Evolutionary conservation across 2,113 vertebrate genomes (phyloP).

Genomic region (Hippocampus zosterae): DNA sequence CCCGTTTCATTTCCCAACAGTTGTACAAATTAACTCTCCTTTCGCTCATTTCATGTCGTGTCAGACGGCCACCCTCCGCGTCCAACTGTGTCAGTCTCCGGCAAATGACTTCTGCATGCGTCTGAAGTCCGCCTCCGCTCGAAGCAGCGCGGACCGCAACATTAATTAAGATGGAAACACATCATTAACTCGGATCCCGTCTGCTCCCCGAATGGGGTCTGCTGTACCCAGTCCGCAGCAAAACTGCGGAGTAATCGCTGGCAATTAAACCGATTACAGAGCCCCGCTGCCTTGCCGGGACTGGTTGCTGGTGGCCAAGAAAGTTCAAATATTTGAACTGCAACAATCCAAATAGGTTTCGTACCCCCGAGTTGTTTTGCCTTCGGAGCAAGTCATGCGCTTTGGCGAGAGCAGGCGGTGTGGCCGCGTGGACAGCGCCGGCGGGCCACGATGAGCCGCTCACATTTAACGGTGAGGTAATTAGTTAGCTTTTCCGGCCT

Average conservation of each 20-base stretch:
- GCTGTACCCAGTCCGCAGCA: conserved; percentile 68
- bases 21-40: conserved; percentile 28
- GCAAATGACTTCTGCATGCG: conserved; percentile 67
- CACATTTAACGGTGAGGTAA: conserved; percentile 63
- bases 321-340: conserved; percentile 85
- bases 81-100: conserved; percentile 50
- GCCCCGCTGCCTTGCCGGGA: conserved; percentile 71
- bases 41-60: conserved; percentile 30
- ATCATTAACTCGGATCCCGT: conserved; percentile 70
- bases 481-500: conserved; percentile 74
- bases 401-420: conserved; percentile 25
- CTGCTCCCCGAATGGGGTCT: conserved; percentile 57
- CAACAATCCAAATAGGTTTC: conserved; percentile 73
- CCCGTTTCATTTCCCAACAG: conserved; percentile 10
- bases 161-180: conserved; percentile 77
- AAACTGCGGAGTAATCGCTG: conserved; percentile 89
- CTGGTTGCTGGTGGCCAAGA: conserved; percentile 72
- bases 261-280: conserved; percentile 96
- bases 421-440: conserved; percentile 68
- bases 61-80: conserved; percentile 56
- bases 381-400: conserved; percentile 29
- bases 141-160: conserved; percentile 65
- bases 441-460: conserved; percentile 70
- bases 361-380: conserved; percentile 40
- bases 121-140: conserved; percentile 61